Evolutionary conservation across 2,113 vertebrate species (phyloP).

Genomic region (Rhinolophus ferrumequinum): DNA sequence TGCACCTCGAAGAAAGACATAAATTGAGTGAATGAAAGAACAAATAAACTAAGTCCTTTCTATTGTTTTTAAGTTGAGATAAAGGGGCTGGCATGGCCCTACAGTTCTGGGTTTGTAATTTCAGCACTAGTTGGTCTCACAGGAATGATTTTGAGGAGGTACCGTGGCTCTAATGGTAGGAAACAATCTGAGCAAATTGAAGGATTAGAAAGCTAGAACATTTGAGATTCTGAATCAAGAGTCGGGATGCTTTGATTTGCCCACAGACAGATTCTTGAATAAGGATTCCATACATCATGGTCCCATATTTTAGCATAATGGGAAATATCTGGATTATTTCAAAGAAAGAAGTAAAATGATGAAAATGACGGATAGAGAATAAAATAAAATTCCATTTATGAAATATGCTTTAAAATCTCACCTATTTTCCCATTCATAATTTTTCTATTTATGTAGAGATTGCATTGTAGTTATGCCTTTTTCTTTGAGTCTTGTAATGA

Average conservation of each 20-base stretch:
- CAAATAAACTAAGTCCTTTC: slow-evolving; percentile 51
- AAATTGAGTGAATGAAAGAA: slow-evolving; percentile 41
- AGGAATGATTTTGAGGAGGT: not conserved
- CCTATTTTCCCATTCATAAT: not conserved
- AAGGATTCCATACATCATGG: not conserved
- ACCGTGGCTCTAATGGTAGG: not conserved
- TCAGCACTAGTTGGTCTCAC: not conserved
- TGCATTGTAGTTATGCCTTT: not conserved
- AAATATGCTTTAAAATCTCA: slow-evolving; percentile 23
- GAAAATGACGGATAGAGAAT: not conserved
- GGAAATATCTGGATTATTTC: not conserved
- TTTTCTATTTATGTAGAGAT: not conserved
- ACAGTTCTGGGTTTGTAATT: not conserved
- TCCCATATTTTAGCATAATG: not conserved
- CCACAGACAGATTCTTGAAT: not conserved
- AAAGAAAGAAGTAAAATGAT: not conserved
- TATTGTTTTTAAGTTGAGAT: slow-evolving; percentile 48
- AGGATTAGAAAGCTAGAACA: not conserved
- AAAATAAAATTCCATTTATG: not conserved
- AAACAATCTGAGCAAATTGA: not conserved
- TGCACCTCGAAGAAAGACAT: slow-evolving; percentile 37
- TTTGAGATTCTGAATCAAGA: not conserved
- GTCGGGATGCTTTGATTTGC: not conserved
- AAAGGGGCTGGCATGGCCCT: not conserved
- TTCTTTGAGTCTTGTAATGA: not conserved